Evolutionary conservation across 2,797 vertebrate species (phyloP).

Genomic region (Semotilus atromaculatus): DNA sequence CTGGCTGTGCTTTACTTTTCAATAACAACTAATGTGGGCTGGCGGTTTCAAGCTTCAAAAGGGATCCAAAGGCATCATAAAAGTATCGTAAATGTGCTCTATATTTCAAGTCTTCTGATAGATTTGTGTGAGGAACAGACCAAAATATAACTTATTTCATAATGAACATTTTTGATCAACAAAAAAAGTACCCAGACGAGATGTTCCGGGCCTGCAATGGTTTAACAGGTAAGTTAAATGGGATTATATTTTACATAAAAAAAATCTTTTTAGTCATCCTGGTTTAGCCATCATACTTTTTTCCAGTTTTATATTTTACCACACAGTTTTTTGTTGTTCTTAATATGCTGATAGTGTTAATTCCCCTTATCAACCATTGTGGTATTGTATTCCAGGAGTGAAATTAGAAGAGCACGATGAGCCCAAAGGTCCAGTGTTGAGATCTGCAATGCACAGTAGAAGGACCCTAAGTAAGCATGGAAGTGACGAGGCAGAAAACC

Average conservation of each 20-base stretch:
- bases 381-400: slow-evolving; percentile 60
- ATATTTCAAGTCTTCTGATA: slow-evolving; percentile 1
- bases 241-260: slow-evolving; percentile 34
- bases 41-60: not conserved
- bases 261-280: not conserved
- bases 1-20: not conserved
- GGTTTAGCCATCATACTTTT: slow-evolving; percentile 11
- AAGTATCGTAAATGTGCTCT: not conserved
- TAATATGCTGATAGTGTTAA: not conserved
- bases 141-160: slow-evolving; percentile 17
- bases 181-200: slow-evolving; percentile 59
- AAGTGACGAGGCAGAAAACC: slow-evolving; percentile 82
- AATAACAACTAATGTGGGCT: not conserved
- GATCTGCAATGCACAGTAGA: slow-evolving; percentile 79
- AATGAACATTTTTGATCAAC: slow-evolving; percentile 48
- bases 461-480: slow-evolving; percentile 79
- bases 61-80: not conserved
- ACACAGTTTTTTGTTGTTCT: not conserved
- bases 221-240: slow-evolving; percentile 61
- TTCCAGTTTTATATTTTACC: not conserved
- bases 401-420: slow-evolving; percentile 82
- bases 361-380: not conserved
- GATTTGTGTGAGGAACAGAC: slow-evolving; percentile 3
- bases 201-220: slow-evolving; percentile 52
- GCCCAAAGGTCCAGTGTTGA: slow-evolving; percentile 73